Base-by-base conservation (phyloP, 2,113 vertebrate genomes). In the Oncorhynchus nerka region DNA sequence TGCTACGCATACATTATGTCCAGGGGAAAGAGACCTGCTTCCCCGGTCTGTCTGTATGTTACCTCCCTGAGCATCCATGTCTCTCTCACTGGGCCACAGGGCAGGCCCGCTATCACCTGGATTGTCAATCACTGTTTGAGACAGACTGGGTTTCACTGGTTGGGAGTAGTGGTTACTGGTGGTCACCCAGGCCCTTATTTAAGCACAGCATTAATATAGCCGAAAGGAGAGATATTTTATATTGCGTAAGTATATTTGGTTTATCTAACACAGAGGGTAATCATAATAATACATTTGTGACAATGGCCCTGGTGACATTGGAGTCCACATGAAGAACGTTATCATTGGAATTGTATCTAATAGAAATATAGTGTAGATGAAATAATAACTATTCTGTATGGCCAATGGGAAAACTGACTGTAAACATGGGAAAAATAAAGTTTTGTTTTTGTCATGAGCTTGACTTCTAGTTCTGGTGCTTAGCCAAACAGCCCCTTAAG, bases 121-220 rank as follows among this genome's bases (percentile, higher is more conserved):
- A 99, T 98, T 98, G 96, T 98, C 96, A 94, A 94, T 96, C 95
- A 97, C 94, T 96, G 95, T 95, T 89, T 84, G 68, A 71, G 89
- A 86, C 89, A 91, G 86, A 91, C 90, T 88, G 85, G 85, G 81
- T 78, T 89, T 73, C 87, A 82, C 84, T 87, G 81, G 84, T 87
- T 11, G 83, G 88, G 5, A 86, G 85, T 87, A 88, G 89, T 89
- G 89, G 90, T 88, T 87, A 77, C 84, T 87, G 79, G 49, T 87
- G 84, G 45, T 87, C 59, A 61, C 83, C 78, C 86, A 90, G 89
- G 89, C 82, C 89, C 89, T 89, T 89, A 91, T 88, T 90, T 86
- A 80, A 76, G 79, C 87, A 90, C 89, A 90, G 83, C 87, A 90
- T 88, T 81, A 82, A 89, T 83, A 88, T 75, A 88, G 86, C 88